Percentiles rank a stretch among this genome's conserved stretches.
Evolutionary conservation across 2,888 invertebrate genomes (phyloP).

Genomic region (Yponomeuta evonymella): DNA sequence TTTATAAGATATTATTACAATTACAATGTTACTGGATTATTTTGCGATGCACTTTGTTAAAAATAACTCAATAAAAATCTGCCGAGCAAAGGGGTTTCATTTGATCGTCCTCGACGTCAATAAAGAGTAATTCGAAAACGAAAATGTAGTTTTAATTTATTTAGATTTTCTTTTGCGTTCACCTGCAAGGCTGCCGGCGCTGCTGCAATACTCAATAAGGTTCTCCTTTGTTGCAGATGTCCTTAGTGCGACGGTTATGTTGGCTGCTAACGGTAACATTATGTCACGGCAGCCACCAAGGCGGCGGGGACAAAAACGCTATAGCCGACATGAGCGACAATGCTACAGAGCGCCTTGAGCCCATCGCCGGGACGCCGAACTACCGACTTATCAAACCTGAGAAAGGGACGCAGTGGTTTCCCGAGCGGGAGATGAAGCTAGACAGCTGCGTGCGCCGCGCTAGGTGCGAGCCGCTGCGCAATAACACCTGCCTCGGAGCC

Average conservation of each 20-base stretch:
- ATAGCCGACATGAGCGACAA: constrained; percentile 48
- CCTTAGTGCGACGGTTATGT: constrained; percentile 42
- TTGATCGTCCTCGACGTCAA: constrained; percentile 64
- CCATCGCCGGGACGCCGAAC: constrained; percentile 75
- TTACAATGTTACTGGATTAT: constrained; percentile 20
- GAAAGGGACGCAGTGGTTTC: constrained; percentile 77
- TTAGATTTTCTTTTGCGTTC: constrained; percentile 31
- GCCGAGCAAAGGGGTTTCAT: constrained; percentile 67
- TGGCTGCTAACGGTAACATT: constrained; percentile 39
- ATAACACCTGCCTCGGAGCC: constrained; percentile 84
- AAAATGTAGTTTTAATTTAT: constrained; percentile 70
- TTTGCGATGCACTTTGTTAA: constrained; percentile 36
- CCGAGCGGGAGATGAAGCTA: constrained; percentile 75
- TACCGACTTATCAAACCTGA: constrained; percentile 73
- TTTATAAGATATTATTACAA: neutral
- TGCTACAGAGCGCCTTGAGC: constrained; percentile 63
- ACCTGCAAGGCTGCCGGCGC: constrained; percentile 23
- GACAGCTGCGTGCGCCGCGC: constrained; percentile 83
- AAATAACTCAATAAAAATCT: constrained; percentile 52
- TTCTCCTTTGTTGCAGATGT: constrained; percentile 70
- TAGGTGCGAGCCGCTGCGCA: constrained; percentile 79
- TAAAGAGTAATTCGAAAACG: constrained; percentile 62
- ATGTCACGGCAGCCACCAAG: constrained; percentile 54
- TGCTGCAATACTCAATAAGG: constrained; percentile 36
- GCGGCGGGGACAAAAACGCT: constrained; percentile 55